Conservation (phyloP, 1,140 invertebrate genomes). For the Caerostris extrusa region DNA sequence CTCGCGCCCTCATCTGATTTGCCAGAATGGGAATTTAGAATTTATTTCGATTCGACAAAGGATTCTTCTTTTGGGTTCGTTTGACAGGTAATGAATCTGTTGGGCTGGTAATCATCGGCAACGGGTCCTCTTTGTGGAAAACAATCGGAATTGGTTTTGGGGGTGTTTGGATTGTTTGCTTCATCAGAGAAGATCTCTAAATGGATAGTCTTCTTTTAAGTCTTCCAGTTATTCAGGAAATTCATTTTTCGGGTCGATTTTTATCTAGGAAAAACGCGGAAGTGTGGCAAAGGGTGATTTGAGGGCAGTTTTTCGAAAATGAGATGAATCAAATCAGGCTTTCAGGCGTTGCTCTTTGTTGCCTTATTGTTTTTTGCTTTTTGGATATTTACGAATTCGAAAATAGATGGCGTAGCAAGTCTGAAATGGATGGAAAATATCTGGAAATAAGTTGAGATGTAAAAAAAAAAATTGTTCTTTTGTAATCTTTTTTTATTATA, state of each 20-base stretch:
- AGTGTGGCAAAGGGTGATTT: neutral
- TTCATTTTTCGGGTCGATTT: conserved; percentile 15
- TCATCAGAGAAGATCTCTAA: neutral
- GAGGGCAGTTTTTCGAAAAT: neutral
- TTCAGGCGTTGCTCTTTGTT: neutral
- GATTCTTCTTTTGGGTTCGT: conserved; percentile 2
- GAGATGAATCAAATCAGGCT: neutral
- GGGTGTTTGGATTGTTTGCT: neutral
- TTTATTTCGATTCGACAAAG: conserved; percentile 29
- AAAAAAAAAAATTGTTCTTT: too few relatives aligned
- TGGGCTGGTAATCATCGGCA: neutral
- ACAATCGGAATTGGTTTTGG: conserved; percentile 3
- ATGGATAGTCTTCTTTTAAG: conserved; percentile 4
- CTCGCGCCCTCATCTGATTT: neutral
- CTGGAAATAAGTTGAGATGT: too few relatives aligned
- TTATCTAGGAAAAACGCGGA: neutral
- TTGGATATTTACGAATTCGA: neutral
- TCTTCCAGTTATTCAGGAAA: neutral
- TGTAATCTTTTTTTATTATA: too few relatives aligned
- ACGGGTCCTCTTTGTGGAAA: conserved; percentile 32
- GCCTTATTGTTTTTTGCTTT: neutral
- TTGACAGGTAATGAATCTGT: neutral
- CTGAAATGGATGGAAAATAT: too few relatives aligned
- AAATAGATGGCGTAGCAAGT: conserved; percentile 13
- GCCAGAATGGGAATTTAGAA: neutral